Evolutionary conservation across 2,888 invertebrate species (phyloP), one percentile per base, ranked within the genome.

Genomic region (Acrobasis suavella): DNA sequence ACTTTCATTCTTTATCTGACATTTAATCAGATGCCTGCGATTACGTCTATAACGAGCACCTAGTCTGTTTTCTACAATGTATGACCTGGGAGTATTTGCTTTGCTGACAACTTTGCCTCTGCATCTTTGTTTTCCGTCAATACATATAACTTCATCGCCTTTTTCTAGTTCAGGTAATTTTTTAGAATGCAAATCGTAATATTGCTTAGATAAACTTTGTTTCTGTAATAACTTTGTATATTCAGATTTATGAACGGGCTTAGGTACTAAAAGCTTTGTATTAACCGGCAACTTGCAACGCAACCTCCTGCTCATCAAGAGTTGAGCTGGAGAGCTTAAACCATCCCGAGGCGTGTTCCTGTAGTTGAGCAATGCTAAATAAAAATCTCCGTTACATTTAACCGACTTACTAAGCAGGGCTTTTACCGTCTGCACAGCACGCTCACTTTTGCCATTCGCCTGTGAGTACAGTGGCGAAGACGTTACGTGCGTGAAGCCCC

Each of bases 401-500:
- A 50, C n/a, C 8, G 50, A 50, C 16, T 50, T 50, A 22, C 7
- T 50, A 3, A 14, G 16, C n/a, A 50, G n/a, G 8, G 50, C 8
- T 16, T 50, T 50, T 50, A 50, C n/a, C 3, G 50, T 50, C 16
- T 50, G 50, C 8, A 50, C 16, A 7, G 50, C 50, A 14, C n/a
- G 12, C 9, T 50, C 50, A 50, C 50, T 50, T 16, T 50, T 50
- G 8, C 50, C 50, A 16, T 50, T 50, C 8, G 50, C 50, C 16
- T 50, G 50, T 16, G 69, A 0, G 10, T 39, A 39, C 9, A 39
- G 39, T 39, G 39, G 39, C 39, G 69, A 71, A 0, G 70, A 69
- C 1, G 69, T 72, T 0, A 67, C 50, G 15, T 70, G 70, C 0
- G 17, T 37, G 39, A 72, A 64, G 15, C 62, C 65, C 74, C 71